Evolutionary conservation across 2,797 vertebrate genomes (phyloP).

Genomic region (Syngnathus rostellatus): DNA sequence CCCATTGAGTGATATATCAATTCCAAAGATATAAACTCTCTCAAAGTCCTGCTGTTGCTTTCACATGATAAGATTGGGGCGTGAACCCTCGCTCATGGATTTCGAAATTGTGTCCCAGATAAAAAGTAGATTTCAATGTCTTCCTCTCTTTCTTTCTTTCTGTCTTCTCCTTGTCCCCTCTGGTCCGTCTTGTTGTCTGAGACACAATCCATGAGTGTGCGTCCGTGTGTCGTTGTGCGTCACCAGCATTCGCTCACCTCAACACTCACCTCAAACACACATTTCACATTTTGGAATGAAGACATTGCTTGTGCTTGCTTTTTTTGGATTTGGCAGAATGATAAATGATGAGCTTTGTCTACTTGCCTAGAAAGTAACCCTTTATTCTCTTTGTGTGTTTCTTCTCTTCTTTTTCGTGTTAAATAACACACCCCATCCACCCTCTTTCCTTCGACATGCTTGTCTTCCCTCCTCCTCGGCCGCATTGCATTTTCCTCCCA

Average conservation of each 20-base stretch:
- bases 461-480: slow-evolving; percentile 16
- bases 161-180: slow-evolving; percentile 39
- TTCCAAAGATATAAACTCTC: slow-evolving; percentile 34
- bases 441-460: not conserved
- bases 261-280: slow-evolving; percentile 63
- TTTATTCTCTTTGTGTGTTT: slow-evolving; percentile 22
- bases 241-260: slow-evolving; percentile 51
- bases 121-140: slow-evolving; percentile 49
- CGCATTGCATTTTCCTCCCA: slow-evolving; percentile 3
- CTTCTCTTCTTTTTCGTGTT: slow-evolving; percentile 16
- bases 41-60: slow-evolving; percentile 54
- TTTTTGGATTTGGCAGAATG: slow-evolving; percentile 33
- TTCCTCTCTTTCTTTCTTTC: slow-evolving; percentile 27
- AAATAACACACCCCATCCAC: slow-evolving; percentile 8
- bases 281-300: slow-evolving; percentile 67
- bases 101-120: slow-evolving; percentile 53
- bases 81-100: slow-evolving; percentile 63
- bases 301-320: slow-evolving; percentile 68
- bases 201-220: slow-evolving; percentile 68
- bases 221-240: slow-evolving; percentile 52
- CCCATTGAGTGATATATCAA: slow-evolving; percentile 26
- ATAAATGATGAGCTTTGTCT: slow-evolving; percentile 13
- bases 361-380: slow-evolving; percentile 38
- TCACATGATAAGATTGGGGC: slow-evolving; percentile 49
- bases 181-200: slow-evolving; percentile 59